phyloP scores from a whole-genome alignment of 1,140 invertebrate genomes.

The Helicoverpa zea region DNA sequence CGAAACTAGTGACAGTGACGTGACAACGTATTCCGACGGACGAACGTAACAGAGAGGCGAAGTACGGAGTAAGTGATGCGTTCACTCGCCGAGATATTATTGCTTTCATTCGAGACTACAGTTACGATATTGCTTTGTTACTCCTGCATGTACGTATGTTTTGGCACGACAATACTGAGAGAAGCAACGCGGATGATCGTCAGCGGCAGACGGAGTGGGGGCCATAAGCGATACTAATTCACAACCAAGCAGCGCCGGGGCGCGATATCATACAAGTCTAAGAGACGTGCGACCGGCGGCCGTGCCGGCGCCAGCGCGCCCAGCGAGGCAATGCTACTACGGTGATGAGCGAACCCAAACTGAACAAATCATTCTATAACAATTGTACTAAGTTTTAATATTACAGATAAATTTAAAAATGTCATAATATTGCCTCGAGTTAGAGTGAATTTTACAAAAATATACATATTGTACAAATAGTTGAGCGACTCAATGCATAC shows the following conservation, averaged over 20 bases:
- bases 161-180: conserved; percentile 72
- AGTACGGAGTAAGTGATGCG: conserved; percentile 24
- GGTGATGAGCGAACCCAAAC: conserved; percentile 25
- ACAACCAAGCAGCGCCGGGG: conserved; percentile 66
- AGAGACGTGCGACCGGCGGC: not conserved
- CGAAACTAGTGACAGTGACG: conserved; percentile 30
- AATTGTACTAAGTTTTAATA: conserved; percentile 82
- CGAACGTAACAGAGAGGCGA: conserved; percentile 46
- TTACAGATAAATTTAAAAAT: conserved; percentile 80
- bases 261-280: conserved; percentile 44
- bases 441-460: conserved; percentile 85
- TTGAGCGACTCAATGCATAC: conserved; percentile 73
- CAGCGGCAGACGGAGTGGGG: conserved; percentile 48
- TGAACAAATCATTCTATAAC: conserved; percentile 56
- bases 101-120: conserved; percentile 68
- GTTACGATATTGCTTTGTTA: conserved; percentile 72
- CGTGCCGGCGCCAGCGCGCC: too few relatives aligned
- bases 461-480: conserved; percentile 85
- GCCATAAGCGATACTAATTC: conserved; percentile 65
- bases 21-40: not conserved
- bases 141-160: conserved; percentile 60
- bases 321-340: conserved; percentile 15
- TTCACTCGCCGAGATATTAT: conserved; percentile 60
- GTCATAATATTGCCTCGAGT: conserved; percentile 83
- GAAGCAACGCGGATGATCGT: conserved; percentile 26